Evolutionary conservation across 2,113 vertebrate genomes (phyloP).

Genomic region (Protomyctophum bolini): DNA sequence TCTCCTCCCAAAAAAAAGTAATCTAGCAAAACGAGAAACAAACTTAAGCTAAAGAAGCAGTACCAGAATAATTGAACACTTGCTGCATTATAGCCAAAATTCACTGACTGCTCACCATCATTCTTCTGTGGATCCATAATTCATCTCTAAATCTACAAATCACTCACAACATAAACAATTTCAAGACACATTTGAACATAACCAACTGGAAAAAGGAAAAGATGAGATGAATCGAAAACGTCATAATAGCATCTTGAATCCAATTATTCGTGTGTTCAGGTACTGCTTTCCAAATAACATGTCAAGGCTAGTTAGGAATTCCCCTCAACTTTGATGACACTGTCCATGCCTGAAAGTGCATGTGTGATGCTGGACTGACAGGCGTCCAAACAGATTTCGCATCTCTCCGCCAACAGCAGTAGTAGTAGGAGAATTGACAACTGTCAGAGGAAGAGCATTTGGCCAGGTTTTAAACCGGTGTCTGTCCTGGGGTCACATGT

Average conservation of each 20-base stretch:
- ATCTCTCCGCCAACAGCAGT: conserved; percentile 31
- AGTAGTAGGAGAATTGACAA: conserved; percentile 18
- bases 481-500: conserved; percentile 87
- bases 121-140: conserved; percentile 35
- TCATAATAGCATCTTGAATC: conserved; percentile 43
- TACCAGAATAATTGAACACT: conserved; percentile 35
- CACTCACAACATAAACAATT: conserved; percentile 47
- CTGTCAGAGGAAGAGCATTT: conserved; percentile 23
- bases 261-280: conserved; percentile 40
- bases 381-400: conserved; percentile 30
- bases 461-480: conserved; percentile 45
- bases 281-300: conserved; percentile 36
- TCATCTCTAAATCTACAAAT: conserved; percentile 51
- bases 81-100: conserved; percentile 28
- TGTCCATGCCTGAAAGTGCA: conserved; percentile 46
- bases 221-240: conserved; percentile 31
- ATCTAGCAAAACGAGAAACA: conserved; percentile 26
- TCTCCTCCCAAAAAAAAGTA: conserved; percentile 18
- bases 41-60: conserved; percentile 25
- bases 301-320: conserved; percentile 30
- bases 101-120: conserved; percentile 5
- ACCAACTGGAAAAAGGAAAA: conserved; percentile 24
- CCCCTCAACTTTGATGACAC: conserved; percentile 24
- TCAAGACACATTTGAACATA: conserved; percentile 41
- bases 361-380: conserved; percentile 22